phyloP scores from a whole-genome alignment of 2,888 invertebrate species.

The Caradrina clavipalpis region DNA sequence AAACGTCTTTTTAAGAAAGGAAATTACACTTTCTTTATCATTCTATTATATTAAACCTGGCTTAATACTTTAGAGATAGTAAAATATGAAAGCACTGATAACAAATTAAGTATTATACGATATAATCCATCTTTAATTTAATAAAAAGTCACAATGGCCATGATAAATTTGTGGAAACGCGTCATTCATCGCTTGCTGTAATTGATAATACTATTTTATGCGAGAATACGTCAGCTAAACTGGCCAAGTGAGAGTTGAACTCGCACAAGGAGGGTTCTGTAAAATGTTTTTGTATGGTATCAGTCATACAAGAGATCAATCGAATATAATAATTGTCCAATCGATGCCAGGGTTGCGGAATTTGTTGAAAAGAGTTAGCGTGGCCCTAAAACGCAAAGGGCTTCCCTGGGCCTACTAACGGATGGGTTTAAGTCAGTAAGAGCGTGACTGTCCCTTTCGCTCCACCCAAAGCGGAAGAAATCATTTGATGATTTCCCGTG shows the following conservation, averaged over 20 bases:
- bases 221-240: not conserved
- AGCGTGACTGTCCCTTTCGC: too few relatives aligned
- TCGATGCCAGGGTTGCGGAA: too few relatives aligned
- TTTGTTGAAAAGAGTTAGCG: too few relatives aligned
- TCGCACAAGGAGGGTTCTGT: too few relatives aligned
- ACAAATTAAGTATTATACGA: conserved; percentile 28
- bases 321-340: too few relatives aligned
- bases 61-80: conserved; percentile 8
- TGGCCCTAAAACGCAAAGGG: too few relatives aligned
- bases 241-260: not conserved
- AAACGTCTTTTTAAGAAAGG: not conserved
- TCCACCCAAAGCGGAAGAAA: too few relatives aligned
- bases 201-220: conserved; percentile 22
- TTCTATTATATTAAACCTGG: conserved; percentile 3
- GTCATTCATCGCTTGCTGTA: conserved; percentile 5
- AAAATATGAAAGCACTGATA: conserved; percentile 25
- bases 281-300: too few relatives aligned
- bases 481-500: too few relatives aligned
- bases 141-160: conserved; percentile 20
- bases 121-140: conserved; percentile 22
- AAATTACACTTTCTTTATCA: conserved; percentile 16
- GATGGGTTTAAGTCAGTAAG: too few relatives aligned
- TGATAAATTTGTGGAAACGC: conserved; percentile 23
- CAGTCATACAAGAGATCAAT: too few relatives aligned
- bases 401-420: too few relatives aligned